Evolutionary conservation across 2,888 invertebrate genomes (phyloP).

Genomic region (Andrena trimmerana): DNA sequence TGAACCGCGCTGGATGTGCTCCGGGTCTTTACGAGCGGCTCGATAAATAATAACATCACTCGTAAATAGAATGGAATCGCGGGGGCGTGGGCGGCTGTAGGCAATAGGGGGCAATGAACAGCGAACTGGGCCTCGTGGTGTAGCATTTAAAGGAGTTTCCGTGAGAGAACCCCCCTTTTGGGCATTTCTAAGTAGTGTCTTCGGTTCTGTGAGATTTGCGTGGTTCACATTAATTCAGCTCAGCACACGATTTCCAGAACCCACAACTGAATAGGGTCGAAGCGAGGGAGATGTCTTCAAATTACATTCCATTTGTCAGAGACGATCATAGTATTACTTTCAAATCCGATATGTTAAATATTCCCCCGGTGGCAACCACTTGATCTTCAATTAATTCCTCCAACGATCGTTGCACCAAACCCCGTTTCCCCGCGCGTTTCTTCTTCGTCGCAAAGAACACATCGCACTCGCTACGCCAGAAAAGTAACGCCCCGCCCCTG

Average conservation of each 20-base stretch:
- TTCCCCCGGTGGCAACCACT: background rate
- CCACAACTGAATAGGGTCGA: too few species aligned
- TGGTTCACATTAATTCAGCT: too few species aligned
- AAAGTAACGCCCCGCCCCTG: background rate
- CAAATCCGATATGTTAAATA: too few species aligned
- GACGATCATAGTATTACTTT: too few species aligned
- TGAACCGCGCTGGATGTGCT: background rate
- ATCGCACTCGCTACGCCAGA: background rate
- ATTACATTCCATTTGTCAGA: too few species aligned
- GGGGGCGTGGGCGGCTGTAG: background rate
- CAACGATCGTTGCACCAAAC: background rate
- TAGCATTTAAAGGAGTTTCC: background rate
- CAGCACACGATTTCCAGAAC: too few species aligned
- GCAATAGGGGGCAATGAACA: background rate
- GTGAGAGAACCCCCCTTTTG: too few species aligned
- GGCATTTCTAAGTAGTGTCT: too few species aligned
- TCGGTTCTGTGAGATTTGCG: too few species aligned
- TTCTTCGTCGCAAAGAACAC: background rate
- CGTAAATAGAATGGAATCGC: background rate
- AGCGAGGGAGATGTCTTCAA: too few species aligned
- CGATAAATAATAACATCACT: slow-evolving; percentile 5
- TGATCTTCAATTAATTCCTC: background rate
- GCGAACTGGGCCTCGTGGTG: background rate
- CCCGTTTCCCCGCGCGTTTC: background rate
- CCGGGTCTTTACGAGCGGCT: background rate